Conservation (phyloP, 2,797 vertebrate species). For the Setipinna tenuifilis region DNA sequence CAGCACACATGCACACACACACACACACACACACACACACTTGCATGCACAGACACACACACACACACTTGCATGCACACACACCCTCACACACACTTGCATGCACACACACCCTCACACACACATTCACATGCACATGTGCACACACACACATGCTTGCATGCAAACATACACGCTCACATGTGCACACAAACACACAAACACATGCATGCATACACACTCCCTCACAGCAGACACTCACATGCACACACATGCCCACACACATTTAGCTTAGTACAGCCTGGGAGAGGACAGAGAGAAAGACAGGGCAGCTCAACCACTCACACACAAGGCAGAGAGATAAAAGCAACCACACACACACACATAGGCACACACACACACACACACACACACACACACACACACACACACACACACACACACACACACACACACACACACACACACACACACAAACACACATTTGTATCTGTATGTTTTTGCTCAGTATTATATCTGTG, state of each 20-base stretch:
- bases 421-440: background rate
- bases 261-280: too few relatives aligned
- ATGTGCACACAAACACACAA: background rate
- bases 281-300: too few relatives aligned
- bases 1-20: slow-evolving; percentile 41
- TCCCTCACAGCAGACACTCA: background rate
- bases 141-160: background rate
- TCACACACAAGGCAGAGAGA: too few relatives aligned
- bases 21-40: background rate
- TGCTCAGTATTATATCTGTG: too few relatives aligned
- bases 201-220: background rate
- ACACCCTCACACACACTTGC: background rate
- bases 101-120: background rate
- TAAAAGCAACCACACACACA: too few relatives aligned
- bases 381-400: too few relatives aligned
- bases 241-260: too few relatives aligned
- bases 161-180: background rate
- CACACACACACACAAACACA: too few relatives aligned
- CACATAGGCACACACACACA: too few relatives aligned
- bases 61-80: background rate
- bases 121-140: background rate
- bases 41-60: background rate
- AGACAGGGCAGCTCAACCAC: too few relatives aligned
- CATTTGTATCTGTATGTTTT: too few relatives aligned
- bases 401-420: too few relatives aligned